Evolutionary conservation across 2,888 invertebrate species (phyloP).

Genomic region (Hypena proboscidalis): DNA sequence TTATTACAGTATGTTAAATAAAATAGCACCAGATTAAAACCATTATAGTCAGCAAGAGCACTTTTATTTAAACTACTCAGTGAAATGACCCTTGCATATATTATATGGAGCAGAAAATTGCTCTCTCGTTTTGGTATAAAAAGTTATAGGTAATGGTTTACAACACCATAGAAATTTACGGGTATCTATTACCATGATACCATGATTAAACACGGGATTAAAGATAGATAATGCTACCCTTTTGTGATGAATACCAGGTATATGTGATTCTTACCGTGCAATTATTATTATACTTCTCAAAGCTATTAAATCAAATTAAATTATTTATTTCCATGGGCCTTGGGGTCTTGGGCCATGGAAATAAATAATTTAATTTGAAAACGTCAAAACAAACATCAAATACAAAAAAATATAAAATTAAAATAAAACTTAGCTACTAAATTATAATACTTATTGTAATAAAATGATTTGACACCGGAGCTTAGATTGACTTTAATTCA

Average conservation of each 20-base stretch:
- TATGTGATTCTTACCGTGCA: no score
- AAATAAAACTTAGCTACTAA: no score
- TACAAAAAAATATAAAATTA: no score
- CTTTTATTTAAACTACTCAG: slow-evolving; percentile 12
- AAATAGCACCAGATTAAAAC: not conserved
- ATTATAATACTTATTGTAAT: no score
- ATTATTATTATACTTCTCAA: no score
- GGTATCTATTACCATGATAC: not conserved
- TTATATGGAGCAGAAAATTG: slow-evolving; percentile 21
- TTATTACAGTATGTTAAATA: not conserved
- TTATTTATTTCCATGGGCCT: no score
- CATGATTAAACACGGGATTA: slow-evolving; percentile 1
- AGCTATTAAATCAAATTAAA: no score
- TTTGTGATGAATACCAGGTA: not conserved
- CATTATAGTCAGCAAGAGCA: slow-evolving; percentile 1
- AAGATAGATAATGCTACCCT: not conserved
- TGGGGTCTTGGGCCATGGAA: no score
- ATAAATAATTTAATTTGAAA: no score
- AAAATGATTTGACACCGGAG: no score
- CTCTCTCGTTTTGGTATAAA: slow-evolving; percentile 4
- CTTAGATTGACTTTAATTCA: no score
- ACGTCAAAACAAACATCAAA: no score
- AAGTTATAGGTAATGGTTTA: slow-evolving; percentile 15
- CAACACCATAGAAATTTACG: not conserved
- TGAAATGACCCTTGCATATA: slow-evolving; percentile 10